phyloP scores from a whole-genome alignment of 2,113 vertebrate species.

The Xiphorhynchus elegans region DNA sequence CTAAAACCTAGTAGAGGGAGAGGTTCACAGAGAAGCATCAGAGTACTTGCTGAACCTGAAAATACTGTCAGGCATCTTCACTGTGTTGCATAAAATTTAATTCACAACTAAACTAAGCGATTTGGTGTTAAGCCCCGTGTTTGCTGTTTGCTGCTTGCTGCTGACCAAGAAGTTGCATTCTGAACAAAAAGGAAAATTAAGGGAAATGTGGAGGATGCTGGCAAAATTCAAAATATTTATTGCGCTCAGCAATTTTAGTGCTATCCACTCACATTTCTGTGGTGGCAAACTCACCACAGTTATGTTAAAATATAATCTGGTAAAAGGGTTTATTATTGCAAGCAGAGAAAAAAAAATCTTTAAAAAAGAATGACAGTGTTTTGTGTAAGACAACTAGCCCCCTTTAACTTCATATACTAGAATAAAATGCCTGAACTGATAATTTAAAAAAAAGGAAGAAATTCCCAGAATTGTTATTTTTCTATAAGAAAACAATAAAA shows the following conservation, averaged over 20 bases:
- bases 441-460: not conserved
- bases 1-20: not conserved
- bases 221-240: not conserved
- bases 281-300: not conserved
- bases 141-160: not conserved
- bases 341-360: not conserved
- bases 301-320: not conserved
- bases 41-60: not conserved
- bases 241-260: not conserved
- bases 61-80: not conserved
- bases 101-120: not conserved
- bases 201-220: not conserved
- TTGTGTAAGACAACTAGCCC: not conserved
- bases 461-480: not conserved
- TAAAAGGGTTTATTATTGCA: not conserved
- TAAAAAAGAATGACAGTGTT: not conserved
- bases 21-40: not conserved
- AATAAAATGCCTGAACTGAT: not conserved
- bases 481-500: not conserved
- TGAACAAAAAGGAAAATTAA: not conserved
- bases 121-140: not conserved
- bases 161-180: not conserved
- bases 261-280: not conserved
- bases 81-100: not conserved
- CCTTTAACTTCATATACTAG: not conserved